These are phyloP conservation scores for Conchocele bisecta DNA, from an alignment of 2,888 invertebrate genomes.

Conservation along the genomic window DNA sequence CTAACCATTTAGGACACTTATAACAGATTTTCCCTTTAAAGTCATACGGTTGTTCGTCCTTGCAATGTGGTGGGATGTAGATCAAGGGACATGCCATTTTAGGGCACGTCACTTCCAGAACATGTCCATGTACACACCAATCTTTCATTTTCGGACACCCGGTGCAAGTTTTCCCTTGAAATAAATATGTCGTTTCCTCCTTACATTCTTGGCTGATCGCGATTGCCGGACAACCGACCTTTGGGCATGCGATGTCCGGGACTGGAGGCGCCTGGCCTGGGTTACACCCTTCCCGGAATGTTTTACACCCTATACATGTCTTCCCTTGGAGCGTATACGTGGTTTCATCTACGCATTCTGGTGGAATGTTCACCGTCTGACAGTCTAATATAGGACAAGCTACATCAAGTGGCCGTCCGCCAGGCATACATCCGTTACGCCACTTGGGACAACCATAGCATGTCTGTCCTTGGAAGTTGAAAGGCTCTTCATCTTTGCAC, in stretches of 20 bases:
- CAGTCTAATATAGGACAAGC: constrained; percentile 1
- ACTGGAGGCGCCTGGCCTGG: not conserved
- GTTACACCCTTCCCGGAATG: constrained; percentile 36
- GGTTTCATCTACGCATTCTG: constrained; percentile 35
- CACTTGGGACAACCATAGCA: constrained; percentile 52
- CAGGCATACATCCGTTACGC: constrained; percentile 29
- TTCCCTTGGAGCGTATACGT: constrained; percentile 38
- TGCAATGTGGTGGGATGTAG: constrained; percentile 30
- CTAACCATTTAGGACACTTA: constrained; percentile 22
- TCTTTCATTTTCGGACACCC: constrained; percentile 45
- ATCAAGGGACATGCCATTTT: constrained; percentile 7
- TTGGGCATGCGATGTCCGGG: constrained; percentile 37
- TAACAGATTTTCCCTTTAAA: constrained; percentile 34
- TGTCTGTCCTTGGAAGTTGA: constrained; percentile 33
- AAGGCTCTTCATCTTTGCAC: constrained; percentile 36
- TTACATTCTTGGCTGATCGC: constrained; percentile 42
- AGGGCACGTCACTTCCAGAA: not conserved
- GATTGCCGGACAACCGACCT: constrained; percentile 36
- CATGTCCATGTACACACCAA: constrained; percentile 32
- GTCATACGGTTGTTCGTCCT: constrained; percentile 20
- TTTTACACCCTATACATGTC: constrained; percentile 47
- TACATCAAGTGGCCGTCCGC: not conserved
- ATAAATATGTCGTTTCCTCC: constrained; percentile 27
- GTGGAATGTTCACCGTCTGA: not conserved
- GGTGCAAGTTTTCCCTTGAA: constrained; percentile 36